Conservation (phyloP, 2,797 vertebrate species). For the Hozukius guyotensis region DNA sequence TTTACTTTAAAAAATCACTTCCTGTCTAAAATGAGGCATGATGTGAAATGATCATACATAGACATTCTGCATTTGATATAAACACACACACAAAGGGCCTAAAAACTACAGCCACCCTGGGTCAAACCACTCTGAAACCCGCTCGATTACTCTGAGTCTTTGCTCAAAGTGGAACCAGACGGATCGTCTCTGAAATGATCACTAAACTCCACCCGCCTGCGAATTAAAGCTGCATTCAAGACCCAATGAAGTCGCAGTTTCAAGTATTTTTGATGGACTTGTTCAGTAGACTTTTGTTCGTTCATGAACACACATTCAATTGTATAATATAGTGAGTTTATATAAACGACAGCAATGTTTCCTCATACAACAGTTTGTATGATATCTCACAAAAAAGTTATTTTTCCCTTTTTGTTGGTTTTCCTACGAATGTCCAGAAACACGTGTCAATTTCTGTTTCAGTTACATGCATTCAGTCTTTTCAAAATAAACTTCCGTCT, state of each 20-base stretch:
- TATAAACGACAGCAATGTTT: neutral
- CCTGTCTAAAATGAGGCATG: slow-evolving; percentile 56
- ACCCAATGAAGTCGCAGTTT: neutral
- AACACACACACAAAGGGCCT: slow-evolving; percentile 31
- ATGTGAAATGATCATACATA: slow-evolving; percentile 56
- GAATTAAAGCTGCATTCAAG: neutral
- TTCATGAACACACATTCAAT: neutral
- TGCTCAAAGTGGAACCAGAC: neutral
- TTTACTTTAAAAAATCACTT: slow-evolving; percentile 26
- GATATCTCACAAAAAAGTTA: no score
- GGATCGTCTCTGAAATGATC: neutral
- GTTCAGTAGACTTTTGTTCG: neutral
- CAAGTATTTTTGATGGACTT: neutral
- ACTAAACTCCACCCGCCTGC: neutral
- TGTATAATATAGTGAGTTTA: neutral
- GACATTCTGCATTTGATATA: slow-evolving; percentile 18
- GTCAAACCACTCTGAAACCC: slow-evolving; percentile 9
- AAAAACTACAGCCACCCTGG: slow-evolving; percentile 21
- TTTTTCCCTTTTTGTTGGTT: no score
- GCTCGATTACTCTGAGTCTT: neutral
- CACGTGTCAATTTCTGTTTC: no score
- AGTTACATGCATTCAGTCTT: no score
- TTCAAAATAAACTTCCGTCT: no score
- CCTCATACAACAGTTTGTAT: no score
- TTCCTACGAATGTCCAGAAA: no score